A percentile compares a stretch with the other conserved stretches of the same genome.
Evolutionary conservation across 2,797 vertebrate species (phyloP).

Genomic region (Chelonia mydas): DNA sequence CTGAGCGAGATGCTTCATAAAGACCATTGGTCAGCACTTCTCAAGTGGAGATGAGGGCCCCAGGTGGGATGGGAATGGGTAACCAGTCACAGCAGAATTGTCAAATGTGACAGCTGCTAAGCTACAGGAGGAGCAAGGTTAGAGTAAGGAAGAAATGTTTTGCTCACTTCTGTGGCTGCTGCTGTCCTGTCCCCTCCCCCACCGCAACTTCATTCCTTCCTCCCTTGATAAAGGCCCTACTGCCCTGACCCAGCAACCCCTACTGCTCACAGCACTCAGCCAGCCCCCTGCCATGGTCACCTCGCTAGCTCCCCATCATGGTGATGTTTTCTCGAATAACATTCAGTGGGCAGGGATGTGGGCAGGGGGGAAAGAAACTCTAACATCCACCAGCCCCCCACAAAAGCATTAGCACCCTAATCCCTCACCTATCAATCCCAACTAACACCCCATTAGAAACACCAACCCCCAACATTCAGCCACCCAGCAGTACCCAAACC

Average conservation of each 20-base stretch:
- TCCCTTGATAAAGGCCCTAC: neutral
- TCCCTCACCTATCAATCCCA: neutral
- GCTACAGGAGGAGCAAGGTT: neutral
- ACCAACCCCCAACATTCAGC: neutral
- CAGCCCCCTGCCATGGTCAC: neutral
- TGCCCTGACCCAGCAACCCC: neutral
- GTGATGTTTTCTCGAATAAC: neutral
- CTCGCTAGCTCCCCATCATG: neutral
- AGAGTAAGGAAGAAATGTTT: neutral
- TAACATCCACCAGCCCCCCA: too few relatives aligned
- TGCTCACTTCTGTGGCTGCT: neutral
- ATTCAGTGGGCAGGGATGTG: too few relatives aligned
- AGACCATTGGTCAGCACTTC: neutral
- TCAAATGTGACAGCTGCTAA: neutral
- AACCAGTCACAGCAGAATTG: neutral
- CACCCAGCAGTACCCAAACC: neutral
- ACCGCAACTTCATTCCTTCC: neutral
- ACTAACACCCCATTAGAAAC: neutral
- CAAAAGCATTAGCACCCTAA: too few relatives aligned
- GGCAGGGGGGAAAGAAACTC: neutral
- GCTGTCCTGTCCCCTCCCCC: neutral
- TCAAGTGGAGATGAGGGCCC: neutral
- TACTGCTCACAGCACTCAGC: neutral
- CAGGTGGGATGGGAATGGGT: neutral
- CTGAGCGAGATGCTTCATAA: neutral